phyloP scores from a whole-genome alignment of 2,888 invertebrate genomes.

The Pollenia griseotomentosa region DNA sequence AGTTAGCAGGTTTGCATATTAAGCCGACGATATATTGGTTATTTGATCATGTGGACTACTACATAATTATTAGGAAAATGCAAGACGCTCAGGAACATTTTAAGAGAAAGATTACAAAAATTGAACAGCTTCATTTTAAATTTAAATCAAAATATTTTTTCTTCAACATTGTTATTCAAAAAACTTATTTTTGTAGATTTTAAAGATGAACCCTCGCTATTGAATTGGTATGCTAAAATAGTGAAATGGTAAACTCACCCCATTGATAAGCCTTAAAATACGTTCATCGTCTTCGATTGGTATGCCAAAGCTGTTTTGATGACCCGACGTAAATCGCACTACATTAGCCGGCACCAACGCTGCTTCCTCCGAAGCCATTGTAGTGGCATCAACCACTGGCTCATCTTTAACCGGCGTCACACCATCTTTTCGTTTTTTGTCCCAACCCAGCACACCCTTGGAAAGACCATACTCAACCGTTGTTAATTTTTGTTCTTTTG shows the following conservation, averaged over 20 bases:
- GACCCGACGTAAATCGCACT: slow-evolving; percentile 86
- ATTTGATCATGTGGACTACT: too few species aligned
- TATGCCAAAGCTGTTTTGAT: slow-evolving; percentile 87
- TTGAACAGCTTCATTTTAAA: too few species aligned
- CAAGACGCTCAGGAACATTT: too few species aligned
- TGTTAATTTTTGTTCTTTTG: slow-evolving; percentile 73
- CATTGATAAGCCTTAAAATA: slow-evolving; percentile 81
- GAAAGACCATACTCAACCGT: slow-evolving; percentile 69
- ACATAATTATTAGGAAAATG: too few species aligned
- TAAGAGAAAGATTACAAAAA: too few species aligned
- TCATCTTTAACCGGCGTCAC: neutral
- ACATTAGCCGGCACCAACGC: slow-evolving; percentile 78
- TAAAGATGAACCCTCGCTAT: too few species aligned
- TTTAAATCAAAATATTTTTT: too few species aligned
- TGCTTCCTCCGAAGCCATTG: slow-evolving; percentile 68
- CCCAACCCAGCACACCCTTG: slow-evolving; percentile 67
- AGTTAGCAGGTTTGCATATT: too few species aligned
- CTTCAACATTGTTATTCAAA: too few species aligned
- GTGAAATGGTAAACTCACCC: slow-evolving; percentile 76
- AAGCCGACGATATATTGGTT: too few species aligned
- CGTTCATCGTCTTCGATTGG: slow-evolving; percentile 87
- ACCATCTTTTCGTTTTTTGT: slow-evolving; percentile 70
- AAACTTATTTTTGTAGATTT: too few species aligned
- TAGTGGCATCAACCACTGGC: slow-evolving; percentile 63
- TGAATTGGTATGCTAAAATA: too few species aligned